Evolutionary conservation across 2,888 invertebrate species (phyloP).

Genomic region (Limnephilus auricula): DNA sequence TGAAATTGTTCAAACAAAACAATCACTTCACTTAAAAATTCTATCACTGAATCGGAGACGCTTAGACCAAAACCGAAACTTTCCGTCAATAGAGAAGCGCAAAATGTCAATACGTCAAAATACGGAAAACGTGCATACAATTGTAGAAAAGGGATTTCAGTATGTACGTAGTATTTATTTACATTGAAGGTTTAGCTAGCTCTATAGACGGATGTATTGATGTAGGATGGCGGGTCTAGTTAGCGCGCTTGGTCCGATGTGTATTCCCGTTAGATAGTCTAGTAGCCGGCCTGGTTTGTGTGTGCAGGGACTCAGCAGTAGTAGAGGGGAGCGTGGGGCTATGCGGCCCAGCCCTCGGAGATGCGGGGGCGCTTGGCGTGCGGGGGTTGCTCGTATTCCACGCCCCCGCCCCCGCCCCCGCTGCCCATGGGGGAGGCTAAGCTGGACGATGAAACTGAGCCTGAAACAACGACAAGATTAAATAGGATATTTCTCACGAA

Average conservation of each 20-base stretch:
- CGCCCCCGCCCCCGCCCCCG: constrained; percentile 67
- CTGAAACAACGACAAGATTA: constrained; percentile 72
- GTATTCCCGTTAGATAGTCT: background rate
- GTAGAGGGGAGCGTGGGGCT: constrained; percentile 77
- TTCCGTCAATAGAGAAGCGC: background rate
- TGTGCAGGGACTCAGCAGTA: constrained; percentile 71
- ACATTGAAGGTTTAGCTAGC: background rate
- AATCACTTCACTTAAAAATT: constrained; percentile 32
- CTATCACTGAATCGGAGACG: constrained; percentile 2
- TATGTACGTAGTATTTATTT: background rate
- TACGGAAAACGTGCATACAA: background rate
- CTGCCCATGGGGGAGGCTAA: constrained; percentile 84
- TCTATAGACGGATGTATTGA: background rate
- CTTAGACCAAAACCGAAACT: background rate
- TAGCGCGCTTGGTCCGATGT: background rate
- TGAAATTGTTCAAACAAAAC: constrained; percentile 31
- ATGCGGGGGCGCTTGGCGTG: constrained; percentile 91
- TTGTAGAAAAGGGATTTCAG: background rate
- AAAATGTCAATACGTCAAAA: background rate
- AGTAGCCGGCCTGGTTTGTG: background rate
- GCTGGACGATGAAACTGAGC: constrained; percentile 91
- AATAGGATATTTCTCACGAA: background rate
- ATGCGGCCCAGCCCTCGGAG: constrained; percentile 94
- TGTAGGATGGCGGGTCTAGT: background rate
- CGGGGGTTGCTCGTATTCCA: constrained; percentile 77